Base-by-base conservation (phyloP, 2,113 vertebrate species). In the Capreolus pygargus region DNA sequence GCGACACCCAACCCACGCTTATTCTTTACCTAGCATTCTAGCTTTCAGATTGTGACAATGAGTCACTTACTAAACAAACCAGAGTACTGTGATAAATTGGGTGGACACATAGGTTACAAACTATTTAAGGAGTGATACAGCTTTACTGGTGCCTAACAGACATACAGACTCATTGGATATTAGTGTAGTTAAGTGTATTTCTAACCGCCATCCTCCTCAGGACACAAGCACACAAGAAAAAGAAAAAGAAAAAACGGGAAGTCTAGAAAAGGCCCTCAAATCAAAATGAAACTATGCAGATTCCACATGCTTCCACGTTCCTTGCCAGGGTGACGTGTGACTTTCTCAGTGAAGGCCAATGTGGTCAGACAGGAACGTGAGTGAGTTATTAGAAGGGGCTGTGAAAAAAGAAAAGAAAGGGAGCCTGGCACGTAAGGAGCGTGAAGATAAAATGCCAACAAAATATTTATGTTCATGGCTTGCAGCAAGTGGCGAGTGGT, bases 371-470 rank as follows among this genome's bases (percentile, higher is more conserved):
- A 96, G 89, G 89, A 95, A 86, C 90, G 25, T 96, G 94, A 92
- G 30, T 96, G 94, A 92, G 94, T 97, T 97, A 96, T 97, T 98
- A 96, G 86, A 97, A 97, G 92, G 96, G 79, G 86, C 92, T 86
- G 60, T 86, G 93, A 61, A 36, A 36, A 21, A 43, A 93, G 61
- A 81, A 91, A 55, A 95, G 84, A 90, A 94, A 78, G 54, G 90
- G 95, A 96, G 94, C 93, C 97, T 87, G 98, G 98, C 96, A 98
- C 94, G 43, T 3, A 64, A 57, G 55, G 95, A 98, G 52, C 82
- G 1, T 67, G 67, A 86, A 97, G 98, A 98, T 97, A 97, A 98
- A 98, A 96, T 81, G 96, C 93, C 97, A 97, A 60, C 86, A 86
- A 97, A 96, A 89, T 97, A 97, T 97, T 97, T 97, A 98, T 94